Percentiles rank a stretch among this genome's conserved stretches.
Evolutionary conservation across 2,888 invertebrate genomes (phyloP).

Genomic region (Hymenopus coronatus): DNA sequence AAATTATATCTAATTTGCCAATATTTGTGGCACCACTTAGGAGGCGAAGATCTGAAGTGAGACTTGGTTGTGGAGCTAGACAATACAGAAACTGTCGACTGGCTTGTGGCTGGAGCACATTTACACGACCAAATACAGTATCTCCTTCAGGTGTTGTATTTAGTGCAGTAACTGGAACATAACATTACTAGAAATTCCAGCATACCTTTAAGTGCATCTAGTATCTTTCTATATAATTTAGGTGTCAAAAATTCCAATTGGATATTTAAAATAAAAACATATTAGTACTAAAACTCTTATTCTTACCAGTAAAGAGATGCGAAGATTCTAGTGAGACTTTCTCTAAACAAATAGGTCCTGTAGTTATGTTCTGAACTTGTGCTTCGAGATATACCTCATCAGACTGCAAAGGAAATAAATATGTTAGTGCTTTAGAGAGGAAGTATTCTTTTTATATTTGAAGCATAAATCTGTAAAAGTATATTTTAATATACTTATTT

Average conservation of each 20-base stretch:
- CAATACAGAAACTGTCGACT: constrained; percentile 95
- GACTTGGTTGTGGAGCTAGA: constrained; percentile 74
- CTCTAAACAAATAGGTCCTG: constrained; percentile 88
- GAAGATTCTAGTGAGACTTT: constrained; percentile 93
- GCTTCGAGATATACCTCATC: constrained; percentile 72
- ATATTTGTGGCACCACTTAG: constrained; percentile 82
- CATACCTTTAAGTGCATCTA: background rate
- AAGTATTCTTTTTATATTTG: too few species aligned
- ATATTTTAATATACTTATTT: too few species aligned
- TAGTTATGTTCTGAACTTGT: constrained; percentile 90
- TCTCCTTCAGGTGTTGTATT: constrained; percentile 64
- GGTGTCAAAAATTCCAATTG: background rate
- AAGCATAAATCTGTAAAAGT: too few species aligned
- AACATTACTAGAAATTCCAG: background rate
- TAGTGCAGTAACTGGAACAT: constrained; percentile 60
- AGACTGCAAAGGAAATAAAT: constrained; percentile 48
- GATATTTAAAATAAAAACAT: background rate
- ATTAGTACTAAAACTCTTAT: background rate
- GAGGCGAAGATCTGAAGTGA: constrained; percentile 72
- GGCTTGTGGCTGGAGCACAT: constrained; percentile 82
- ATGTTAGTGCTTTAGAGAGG: too few species aligned
- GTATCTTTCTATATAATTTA: background rate
- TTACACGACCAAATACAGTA: constrained; percentile 76
- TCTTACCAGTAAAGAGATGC: constrained; percentile 71
- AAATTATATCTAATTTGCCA: constrained; percentile 96